Percentiles rank a stretch among this genome's conserved stretches.
These are phyloP conservation scores for Leptopilina drosophilae DNA, from an alignment of 2,888 invertebrate genomes.

Conservation along the genomic window DNA sequence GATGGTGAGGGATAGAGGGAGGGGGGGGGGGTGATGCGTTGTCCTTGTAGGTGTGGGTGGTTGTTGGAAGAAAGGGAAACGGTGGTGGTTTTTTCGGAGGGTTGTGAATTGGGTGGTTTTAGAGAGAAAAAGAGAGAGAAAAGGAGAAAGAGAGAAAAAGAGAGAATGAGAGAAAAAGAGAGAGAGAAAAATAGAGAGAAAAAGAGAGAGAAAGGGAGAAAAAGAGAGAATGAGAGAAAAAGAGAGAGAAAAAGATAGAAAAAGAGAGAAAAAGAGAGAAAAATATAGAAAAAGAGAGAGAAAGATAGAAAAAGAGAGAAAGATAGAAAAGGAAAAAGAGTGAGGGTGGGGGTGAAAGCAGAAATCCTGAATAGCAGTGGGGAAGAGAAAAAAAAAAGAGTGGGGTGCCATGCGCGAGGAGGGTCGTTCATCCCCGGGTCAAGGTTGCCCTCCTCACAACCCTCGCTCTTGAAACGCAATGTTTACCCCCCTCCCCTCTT, in stretches of 20 bases:
- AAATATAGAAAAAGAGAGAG: too few species aligned
- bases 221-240: too few species aligned
- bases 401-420: conserved; percentile 59
- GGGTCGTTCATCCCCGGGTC: conserved; percentile 77
- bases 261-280: too few species aligned
- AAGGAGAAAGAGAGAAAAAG: too few species aligned
- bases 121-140: too few species aligned
- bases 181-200: too few species aligned
- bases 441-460: conserved; percentile 68
- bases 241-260: too few species aligned
- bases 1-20: conserved; percentile 36
- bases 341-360: conserved; percentile 45
- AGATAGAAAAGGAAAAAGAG: conserved; percentile 39
- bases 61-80: conserved; percentile 24
- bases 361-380: conserved; percentile 60
- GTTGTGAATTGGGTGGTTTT: conserved; percentile 11
- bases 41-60: conserved; percentile 21
- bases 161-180: too few species aligned
- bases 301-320: neutral
- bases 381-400: conserved; percentile 29
- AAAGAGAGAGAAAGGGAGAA: too few species aligned
- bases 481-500: conserved; percentile 57
- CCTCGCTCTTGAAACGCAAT: conserved; percentile 62
- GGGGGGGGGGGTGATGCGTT: conserved; percentile 34
- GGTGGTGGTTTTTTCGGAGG: conserved; percentile 17